Base-by-base conservation (phyloP, 1,140 invertebrate genomes). In the Leguminivora glycinivorella region DNA sequence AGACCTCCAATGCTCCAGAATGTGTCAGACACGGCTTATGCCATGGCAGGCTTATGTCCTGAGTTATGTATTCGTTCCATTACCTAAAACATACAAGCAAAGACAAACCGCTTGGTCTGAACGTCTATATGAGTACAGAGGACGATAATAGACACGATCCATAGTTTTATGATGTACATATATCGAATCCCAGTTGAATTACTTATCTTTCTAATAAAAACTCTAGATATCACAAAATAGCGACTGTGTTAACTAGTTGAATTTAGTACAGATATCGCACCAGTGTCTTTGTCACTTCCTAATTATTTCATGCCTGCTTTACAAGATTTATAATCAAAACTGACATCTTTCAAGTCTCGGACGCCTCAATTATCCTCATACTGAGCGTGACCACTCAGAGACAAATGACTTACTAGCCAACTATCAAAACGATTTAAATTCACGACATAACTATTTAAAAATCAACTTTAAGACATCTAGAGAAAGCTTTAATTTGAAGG, bases 361-460 rank as follows among this genome's bases (percentile, higher is more conserved):
- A 63, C 58, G 58, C 25, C 25, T 63, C 58, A 29, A 63, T 63
- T 63, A 29, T 29, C 58, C n/a, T 63, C 58, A 63, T 29, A 63
- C 26, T 17, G 58, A 29, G 58, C 58, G 26, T 63, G 58, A 63
- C 58, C 25, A 22, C n/a, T 63, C 25, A n/a, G 26, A 29, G 25
- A 63, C 58, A 63, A 63, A 63, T 63, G 24, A 63, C 29, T 17
- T n/a, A 43, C 40, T 5, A 5, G 4, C 56, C 25, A 29, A 58
- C 7, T 6, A 7, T 24, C 52, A 43, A 43, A 43, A 22, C 2
- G 6, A 1, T 24, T 12, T 56, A 24, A 25, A 3, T 14, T 58
- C 6, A 58, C 7, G 9, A 6, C 12, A 24, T 10, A n/a, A 14
- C 1, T 25, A n/a, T 58, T 26, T 6, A 26, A 58, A 58, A 26